Evolutionary conservation across 2,797 vertebrate genomes (phyloP), one percentile per base, ranked within the genome.

Genomic region (Phataginus tricuspis): DNA sequence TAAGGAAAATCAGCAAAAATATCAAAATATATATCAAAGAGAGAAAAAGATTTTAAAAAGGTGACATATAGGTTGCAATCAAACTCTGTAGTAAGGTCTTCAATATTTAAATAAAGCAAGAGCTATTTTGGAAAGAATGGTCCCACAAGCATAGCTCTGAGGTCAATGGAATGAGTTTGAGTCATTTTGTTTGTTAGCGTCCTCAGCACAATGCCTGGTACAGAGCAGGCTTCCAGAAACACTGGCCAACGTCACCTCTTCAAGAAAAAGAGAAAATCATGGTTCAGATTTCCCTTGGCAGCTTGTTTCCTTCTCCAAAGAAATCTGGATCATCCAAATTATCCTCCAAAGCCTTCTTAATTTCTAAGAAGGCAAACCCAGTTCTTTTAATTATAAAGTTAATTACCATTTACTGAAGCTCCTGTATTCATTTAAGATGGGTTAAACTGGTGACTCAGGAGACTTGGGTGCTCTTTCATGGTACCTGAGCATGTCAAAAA

Each of bases 311-410:
- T 92, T 74, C 63, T 82, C 63, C 19, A 64, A 77, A 94, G 42
- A 89, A 97, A 80, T 82, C 64, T 59, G 19, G 31, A 80, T 77
- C 59, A 90, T 80, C 78, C 34, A 31, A 64, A 87, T 69, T 71
- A 90, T n/a, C 42, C 82, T 42, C 64, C 34, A 57, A 87, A 86
- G 15, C 37, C 64, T 93, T 75, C 49, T 45, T 93, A 74, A 95
- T 92, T 93, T 79, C 27, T 74, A 86, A 93, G 79, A 90, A 85
- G 80, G 49, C 66, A 90, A 95, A 59, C 6, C 31, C 63, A 93
- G 10, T 90, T 95, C 82, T 94, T 91, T 91, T 61, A 90, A 79
- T 90, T 74, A 83, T 83, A 84, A 84, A 92, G 85, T 88, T 96
- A 88, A 97, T 86, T 53, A 86, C n/a, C 66, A 7, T 94, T 75